Evolutionary conservation across 2,888 invertebrate genomes (phyloP).

Genomic region (Theristus sp.): DNA sequence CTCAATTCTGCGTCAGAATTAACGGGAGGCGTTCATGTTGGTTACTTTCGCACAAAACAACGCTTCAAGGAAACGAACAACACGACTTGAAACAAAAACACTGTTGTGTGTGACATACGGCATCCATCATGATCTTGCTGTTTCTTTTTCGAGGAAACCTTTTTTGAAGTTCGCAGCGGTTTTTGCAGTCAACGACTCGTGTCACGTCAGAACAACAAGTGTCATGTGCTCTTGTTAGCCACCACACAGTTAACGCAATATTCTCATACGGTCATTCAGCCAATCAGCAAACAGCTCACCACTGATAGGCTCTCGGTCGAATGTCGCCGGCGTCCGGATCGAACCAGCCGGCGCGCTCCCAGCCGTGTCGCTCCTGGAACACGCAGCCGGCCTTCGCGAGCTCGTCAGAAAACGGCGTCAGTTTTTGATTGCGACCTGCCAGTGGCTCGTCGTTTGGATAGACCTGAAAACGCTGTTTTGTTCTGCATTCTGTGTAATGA

Average conservation of each 20-base stretch:
- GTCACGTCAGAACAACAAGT: not conserved
- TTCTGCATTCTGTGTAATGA: not conserved
- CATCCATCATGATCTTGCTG: too few species aligned
- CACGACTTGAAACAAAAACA: too few species aligned
- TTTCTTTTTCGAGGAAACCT: too few species aligned
- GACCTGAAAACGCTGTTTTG: not conserved
- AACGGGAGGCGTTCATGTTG: too few species aligned
- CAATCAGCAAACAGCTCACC: constrained; percentile 29
- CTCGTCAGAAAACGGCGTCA: constrained; percentile 48
- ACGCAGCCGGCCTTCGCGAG: constrained; percentile 58
- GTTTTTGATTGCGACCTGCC: constrained; percentile 53
- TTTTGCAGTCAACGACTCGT: not conserved
- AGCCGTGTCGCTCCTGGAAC: constrained; percentile 68
- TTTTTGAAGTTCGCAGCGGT: not conserved
- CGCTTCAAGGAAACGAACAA: too few species aligned
- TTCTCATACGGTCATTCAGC: too few species aligned
- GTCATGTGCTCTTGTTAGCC: not conserved
- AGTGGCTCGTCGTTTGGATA: constrained; percentile 57
- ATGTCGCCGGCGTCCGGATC: not conserved
- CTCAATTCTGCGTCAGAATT: too few species aligned
- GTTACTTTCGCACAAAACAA: too few species aligned
- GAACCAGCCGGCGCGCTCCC: constrained; percentile 59
- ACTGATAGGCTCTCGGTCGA: not conserved
- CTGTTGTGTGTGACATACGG: too few species aligned
- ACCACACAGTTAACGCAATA: not conserved